Percentiles rank a stretch among this genome's conserved stretches.
These are phyloP conservation scores for Ectobius pallidus DNA, from an alignment of 2,888 invertebrate species.

Conservation along the genomic window DNA sequence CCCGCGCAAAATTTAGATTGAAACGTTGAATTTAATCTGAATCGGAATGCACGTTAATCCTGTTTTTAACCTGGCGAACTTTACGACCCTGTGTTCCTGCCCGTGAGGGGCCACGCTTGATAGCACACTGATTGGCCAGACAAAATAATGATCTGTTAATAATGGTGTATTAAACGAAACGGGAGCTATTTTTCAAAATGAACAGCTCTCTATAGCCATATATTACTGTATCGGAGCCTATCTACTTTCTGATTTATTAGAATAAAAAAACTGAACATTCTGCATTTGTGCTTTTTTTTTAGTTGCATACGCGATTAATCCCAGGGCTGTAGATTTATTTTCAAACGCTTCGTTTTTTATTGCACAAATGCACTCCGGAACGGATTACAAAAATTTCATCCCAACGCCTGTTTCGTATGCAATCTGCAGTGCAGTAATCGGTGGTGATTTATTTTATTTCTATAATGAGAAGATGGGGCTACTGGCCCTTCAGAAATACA, in stretches of 20 bases:
- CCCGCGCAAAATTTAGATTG: not conserved
- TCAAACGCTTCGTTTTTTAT: not conserved
- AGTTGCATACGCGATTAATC: not conserved
- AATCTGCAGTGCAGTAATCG: no score
- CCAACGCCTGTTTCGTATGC: no score
- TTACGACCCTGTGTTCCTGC: not conserved
- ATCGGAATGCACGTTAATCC: not conserved
- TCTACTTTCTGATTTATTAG: not conserved
- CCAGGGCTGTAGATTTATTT: not conserved
- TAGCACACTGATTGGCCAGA: conserved; percentile 27
- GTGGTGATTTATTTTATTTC: no score
- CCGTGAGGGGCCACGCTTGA: conserved; percentile 2
- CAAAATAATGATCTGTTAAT: conserved; percentile 38
- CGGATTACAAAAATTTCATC: no score
- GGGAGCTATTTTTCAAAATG: not conserved
- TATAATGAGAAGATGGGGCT: no score
- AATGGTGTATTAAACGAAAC: conserved; percentile 9
- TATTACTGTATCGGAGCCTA: not conserved
- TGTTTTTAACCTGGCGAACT: not conserved
- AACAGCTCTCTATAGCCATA: not conserved
- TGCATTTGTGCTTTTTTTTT: not conserved
- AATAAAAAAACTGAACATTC: not conserved
- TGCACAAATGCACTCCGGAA: not conserved
- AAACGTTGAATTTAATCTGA: conserved; percentile 10
- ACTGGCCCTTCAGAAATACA: no score